Percentiles rank a stretch among this genome's conserved stretches.
Evolutionary conservation across 2,797 vertebrate genomes (phyloP).

Genomic region (Cetoscarus ocellatus): DNA sequence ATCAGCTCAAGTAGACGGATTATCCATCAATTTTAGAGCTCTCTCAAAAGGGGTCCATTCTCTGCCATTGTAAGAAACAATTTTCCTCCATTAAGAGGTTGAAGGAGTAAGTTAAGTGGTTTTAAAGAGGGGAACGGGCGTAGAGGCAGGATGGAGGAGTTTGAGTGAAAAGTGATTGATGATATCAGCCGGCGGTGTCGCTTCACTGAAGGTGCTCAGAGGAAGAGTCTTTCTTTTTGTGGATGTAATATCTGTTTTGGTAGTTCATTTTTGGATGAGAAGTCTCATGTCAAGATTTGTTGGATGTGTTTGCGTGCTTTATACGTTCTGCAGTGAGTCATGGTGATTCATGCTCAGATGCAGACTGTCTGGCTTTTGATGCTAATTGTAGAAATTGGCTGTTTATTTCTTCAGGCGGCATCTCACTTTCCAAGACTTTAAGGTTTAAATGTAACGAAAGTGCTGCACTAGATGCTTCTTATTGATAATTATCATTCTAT

Average conservation of each 20-base stretch:
- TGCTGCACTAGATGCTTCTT: no score
- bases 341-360: slow-evolving; percentile 25
- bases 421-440: neutral
- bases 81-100: slow-evolving; percentile 30
- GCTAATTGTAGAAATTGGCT: slow-evolving; percentile 22
- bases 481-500: neutral
- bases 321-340: slow-evolving; percentile 24
- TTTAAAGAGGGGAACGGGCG: neutral
- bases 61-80: slow-evolving; percentile 8
- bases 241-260: neutral
- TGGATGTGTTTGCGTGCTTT: slow-evolving; percentile 3
- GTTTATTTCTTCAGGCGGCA: slow-evolving; percentile 18
- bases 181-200: neutral
- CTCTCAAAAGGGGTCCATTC: neutral
- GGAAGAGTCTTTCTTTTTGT: neutral
- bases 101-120: slow-evolving; percentile 10
- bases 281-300: neutral
- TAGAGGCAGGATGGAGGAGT: slow-evolving; percentile 4
- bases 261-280: neutral
- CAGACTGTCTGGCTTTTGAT: slow-evolving; percentile 2
- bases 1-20: neutral
- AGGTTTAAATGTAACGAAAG: neutral
- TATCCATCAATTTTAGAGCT: slow-evolving; percentile 1
- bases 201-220: neutral
- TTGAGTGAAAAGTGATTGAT: slow-evolving; percentile 24